Evolutionary conservation across 1,140 invertebrate genomes (phyloP), one percentile per base, ranked within the genome.

Genomic region (Pogonomyrmex barbatus): DNA sequence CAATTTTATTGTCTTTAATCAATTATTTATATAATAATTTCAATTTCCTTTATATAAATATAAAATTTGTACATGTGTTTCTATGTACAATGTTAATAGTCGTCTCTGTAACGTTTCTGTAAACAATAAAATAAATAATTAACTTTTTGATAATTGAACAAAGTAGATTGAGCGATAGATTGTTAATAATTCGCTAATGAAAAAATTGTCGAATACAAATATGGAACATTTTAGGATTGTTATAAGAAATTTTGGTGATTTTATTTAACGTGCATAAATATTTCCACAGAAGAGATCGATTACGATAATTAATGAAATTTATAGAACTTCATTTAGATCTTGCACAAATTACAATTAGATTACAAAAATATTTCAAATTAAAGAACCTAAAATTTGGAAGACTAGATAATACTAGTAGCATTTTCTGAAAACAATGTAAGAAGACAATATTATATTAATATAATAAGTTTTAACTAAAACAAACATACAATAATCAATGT

Each of bases 1-100:
- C 78, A 14, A 54, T 68, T 81, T 87, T 89, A 87, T 90, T 85
- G 68, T 90, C 85, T 70, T 85, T 70, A 78, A 85, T 30, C 87
- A 88, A 70, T 67, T 50, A 39, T 78, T 78, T 62, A 42, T 82
- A 4, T 75, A 54, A 67, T 8, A 39, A 56, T 67, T 70, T 33
- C 58, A 62, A 56, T 71, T 24, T 24, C 10, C 17, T 36, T 58
- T 73, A 47, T n/a, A 60, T 79, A 12, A 63, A 30, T 56, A 30
- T 56, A 14, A 52, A 75, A 3, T 60, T 76, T 8, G 50, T 6
- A 68, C 5, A 45, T 33, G 36, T 5, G 4, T 54, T 45, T 39
- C 33, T 70, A 81, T 70, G n/a, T 60, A 84, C 45, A 62, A 39
- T n/a, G 58, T 73, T 45, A 17, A 60, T 47, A 50, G 47, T 62